Percentiles rank a stretch among this genome's conserved stretches.
phyloP scores from a whole-genome alignment of 2,797 vertebrate genomes.

The Iguana delicatissima region DNA sequence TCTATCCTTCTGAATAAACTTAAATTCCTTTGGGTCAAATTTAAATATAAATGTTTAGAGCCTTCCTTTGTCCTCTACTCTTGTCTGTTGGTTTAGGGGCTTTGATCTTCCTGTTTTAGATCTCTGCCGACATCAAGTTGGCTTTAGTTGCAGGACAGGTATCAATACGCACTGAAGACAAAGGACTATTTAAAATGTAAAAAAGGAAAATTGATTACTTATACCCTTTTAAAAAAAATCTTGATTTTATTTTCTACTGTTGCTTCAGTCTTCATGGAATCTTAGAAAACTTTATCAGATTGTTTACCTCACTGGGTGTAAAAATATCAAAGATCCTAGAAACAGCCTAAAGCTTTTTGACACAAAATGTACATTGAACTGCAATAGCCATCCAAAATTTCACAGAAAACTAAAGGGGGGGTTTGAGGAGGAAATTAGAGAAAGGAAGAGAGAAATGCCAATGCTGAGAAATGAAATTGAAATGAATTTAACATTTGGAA shows the following conservation, averaged over 20 bases:
- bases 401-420: background rate
- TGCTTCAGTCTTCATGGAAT: background rate
- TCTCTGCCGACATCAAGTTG: background rate
- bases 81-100: slow-evolving; percentile 2
- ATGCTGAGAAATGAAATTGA: background rate
- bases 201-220: background rate
- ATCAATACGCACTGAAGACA: slow-evolving; percentile 19
- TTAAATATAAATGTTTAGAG: slow-evolving; percentile 6
- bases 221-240: background rate
- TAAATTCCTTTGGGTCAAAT: background rate
- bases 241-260: background rate
- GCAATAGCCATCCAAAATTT: background rate
- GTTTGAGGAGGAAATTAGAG: background rate
- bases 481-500: too few species aligned
- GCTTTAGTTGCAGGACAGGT: background rate
- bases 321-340: background rate
- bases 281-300: background rate
- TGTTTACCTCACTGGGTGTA: background rate
- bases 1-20: slow-evolving; percentile 9
- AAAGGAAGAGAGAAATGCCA: background rate
- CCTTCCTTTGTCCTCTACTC: slow-evolving; percentile 9
- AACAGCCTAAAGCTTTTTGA: background rate
- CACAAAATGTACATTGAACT: background rate
- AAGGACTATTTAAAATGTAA: background rate
- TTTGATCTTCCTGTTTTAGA: slow-evolving; percentile 26